phyloP scores from a whole-genome alignment of 1,140 invertebrate genomes.

The Lepidurus apus region DNA sequence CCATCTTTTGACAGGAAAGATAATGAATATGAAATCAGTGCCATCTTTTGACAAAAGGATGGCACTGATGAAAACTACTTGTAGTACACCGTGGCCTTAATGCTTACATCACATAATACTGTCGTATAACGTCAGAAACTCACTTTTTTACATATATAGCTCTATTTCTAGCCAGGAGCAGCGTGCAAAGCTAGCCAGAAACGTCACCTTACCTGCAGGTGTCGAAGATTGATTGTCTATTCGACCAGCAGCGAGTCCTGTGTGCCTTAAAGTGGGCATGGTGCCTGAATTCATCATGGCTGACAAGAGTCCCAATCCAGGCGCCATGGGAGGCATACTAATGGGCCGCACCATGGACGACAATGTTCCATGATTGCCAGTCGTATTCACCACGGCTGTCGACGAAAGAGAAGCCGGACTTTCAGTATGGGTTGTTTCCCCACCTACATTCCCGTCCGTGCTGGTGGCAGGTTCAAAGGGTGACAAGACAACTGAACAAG shows the following conservation, averaged over 20 bases:
- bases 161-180: background rate
- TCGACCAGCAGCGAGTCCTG: background rate
- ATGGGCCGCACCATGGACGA: conserved; percentile 17
- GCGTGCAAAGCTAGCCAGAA: background rate
- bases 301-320: conserved; percentile 33
- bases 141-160: no score
- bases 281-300: conserved; percentile 27
- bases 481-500: conserved; percentile 2
- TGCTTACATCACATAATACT: no score
- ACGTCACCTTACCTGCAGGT: background rate
- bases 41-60: no score
- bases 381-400: background rate
- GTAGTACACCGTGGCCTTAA: no score
- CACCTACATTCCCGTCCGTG: background rate
- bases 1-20: no score
- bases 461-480: conserved; percentile 9
- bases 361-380: conserved; percentile 18
- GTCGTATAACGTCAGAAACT: no score
- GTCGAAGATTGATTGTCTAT: background rate
- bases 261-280: background rate
- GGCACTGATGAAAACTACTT: no score
- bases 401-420: conserved; percentile 12
- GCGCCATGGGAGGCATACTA: conserved; percentile 30
- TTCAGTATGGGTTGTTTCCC: conserved; percentile 8
- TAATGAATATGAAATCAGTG: no score